Evolutionary conservation across 2,113 vertebrate species (phyloP).

Genomic region (Condylura cristata): DNA sequence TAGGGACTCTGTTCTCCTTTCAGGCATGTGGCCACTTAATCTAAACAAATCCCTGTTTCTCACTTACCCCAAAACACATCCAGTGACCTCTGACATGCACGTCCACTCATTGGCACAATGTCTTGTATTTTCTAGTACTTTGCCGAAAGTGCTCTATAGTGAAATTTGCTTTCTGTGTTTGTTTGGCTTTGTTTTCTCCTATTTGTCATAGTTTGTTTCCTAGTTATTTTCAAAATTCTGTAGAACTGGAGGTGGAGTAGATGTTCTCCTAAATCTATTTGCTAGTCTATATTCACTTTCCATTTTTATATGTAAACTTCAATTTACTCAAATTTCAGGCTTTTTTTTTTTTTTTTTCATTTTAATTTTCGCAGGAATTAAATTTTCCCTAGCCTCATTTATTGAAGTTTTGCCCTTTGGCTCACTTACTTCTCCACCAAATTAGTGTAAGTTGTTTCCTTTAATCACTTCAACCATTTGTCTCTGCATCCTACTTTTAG

Average conservation of each 20-base stretch:
- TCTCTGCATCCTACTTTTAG: not conserved
- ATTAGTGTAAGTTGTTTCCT: constrained; percentile 10
- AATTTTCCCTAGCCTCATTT: not conserved
- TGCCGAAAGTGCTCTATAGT: not conserved
- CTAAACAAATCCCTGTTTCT: not conserved
- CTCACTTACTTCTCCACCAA: not conserved
- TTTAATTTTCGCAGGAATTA: not conserved
- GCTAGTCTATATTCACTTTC: not conserved
- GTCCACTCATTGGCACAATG: not conserved
- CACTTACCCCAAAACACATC: not conserved
- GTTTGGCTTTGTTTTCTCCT: not conserved
- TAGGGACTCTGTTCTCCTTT: not conserved
- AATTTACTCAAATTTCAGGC: not conserved
- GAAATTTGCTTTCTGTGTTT: not conserved
- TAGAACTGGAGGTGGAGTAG: not conserved
- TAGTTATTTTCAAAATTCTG: not conserved
- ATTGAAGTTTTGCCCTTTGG: not conserved
- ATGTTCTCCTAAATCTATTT: not conserved
- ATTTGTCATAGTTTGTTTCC: not conserved
- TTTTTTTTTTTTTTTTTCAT: not conserved
- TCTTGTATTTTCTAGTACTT: not conserved
- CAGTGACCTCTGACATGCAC: not conserved
- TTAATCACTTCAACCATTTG: not conserved
- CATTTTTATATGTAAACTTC: not conserved
- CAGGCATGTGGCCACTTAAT: not conserved